These are phyloP conservation scores for Odontothrips loti DNA, from an alignment of 2,888 invertebrate genomes.

Conservation along the genomic window DNA sequence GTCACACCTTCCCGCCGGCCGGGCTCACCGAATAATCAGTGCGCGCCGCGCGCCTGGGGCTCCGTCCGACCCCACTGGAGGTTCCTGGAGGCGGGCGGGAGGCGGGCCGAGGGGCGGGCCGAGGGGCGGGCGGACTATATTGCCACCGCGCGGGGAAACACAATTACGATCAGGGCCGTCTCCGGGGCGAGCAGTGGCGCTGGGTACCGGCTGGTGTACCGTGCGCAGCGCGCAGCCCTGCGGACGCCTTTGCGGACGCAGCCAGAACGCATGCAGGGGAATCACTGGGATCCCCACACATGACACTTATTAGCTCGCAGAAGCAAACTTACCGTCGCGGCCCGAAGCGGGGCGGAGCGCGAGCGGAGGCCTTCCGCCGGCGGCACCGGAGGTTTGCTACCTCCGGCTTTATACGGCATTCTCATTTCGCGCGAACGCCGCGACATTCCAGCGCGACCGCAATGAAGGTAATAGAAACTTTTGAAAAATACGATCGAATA, in stretches of 20 bases:
- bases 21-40: too few relatives aligned
- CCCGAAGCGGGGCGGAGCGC: not conserved
- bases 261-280: not conserved
- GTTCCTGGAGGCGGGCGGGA: not conserved
- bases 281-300: not conserved
- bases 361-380: too few relatives aligned
- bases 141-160: slow-evolving; percentile 8
- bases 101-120: not conserved
- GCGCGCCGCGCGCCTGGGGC: too few relatives aligned
- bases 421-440: too few relatives aligned
- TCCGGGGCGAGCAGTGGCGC: not conserved
- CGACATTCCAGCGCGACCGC: too few relatives aligned
- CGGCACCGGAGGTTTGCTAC: too few relatives aligned
- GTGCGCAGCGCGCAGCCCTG: not conserved
- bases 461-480: too few relatives aligned
- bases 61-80: not conserved
- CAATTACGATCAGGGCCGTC: not conserved
- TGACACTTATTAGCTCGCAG: slow-evolving; percentile 6
- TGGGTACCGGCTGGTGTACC: not conserved
- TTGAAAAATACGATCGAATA: too few relatives aligned
- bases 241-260: not conserved
- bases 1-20: not conserved
- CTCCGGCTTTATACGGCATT: too few relatives aligned
- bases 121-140: not conserved
- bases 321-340: slow-evolving; percentile 11